These are phyloP conservation scores for Esperia sulphurella DNA, from an alignment of 2,888 invertebrate genomes.

Conservation along the genomic window DNA sequence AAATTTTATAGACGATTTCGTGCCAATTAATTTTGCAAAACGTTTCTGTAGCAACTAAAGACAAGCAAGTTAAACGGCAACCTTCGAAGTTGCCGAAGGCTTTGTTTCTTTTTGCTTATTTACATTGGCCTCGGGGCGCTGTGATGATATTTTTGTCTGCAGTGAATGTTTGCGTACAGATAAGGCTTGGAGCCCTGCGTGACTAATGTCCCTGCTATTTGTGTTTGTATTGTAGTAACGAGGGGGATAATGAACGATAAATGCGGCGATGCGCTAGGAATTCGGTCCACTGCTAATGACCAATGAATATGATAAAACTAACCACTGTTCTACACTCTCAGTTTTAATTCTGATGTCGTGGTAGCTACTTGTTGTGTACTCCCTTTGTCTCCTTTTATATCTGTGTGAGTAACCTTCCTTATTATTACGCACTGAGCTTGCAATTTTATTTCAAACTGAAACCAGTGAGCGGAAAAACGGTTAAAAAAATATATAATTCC, in stretches of 20 bases:
- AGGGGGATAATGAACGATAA: conserved; percentile 57
- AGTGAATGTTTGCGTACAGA: conserved; percentile 41
- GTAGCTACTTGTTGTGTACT: conserved; percentile 11
- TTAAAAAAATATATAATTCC: too few relatives aligned
- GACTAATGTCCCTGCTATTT: conserved; percentile 62
- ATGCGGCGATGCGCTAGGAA: conserved; percentile 49
- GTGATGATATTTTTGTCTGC: conserved; percentile 34
- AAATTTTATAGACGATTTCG: neutral
- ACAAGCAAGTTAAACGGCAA: conserved; percentile 3
- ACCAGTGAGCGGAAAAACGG: too few relatives aligned
- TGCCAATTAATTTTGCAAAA: neutral
- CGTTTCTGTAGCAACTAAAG: neutral
- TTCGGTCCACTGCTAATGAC: conserved; percentile 49
- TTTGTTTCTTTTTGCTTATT: conserved; percentile 8
- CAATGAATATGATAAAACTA: conserved; percentile 39
- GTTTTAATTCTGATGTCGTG: conserved; percentile 39
- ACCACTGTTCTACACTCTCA: conserved; percentile 34
- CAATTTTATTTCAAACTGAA: too few relatives aligned
- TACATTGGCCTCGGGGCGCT: conserved; percentile 6
- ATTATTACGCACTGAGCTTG: neutral
- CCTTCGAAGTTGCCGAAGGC: neutral
- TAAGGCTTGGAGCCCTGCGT: conserved; percentile 47
- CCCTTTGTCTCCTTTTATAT: neutral
- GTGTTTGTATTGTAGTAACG: conserved; percentile 51
- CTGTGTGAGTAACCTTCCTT: neutral